Percentiles rank a stretch among this genome's conserved stretches.
phyloP scores from a whole-genome alignment of 2,797 vertebrate species.

The Carcharodon carcharias region DNA sequence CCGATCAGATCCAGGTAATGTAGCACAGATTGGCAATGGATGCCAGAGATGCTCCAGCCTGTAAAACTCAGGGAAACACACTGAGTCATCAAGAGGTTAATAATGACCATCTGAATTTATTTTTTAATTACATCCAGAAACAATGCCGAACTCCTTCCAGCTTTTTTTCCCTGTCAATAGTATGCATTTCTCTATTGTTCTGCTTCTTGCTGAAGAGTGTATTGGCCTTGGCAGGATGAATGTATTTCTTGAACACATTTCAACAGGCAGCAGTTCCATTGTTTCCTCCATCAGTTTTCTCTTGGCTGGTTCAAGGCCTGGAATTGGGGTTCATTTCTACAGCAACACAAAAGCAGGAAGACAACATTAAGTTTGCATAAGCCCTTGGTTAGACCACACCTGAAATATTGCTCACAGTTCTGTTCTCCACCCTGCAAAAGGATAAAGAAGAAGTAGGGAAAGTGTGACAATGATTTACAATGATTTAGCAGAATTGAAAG shows the following conservation, averaged over 20 bases:
- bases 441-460: background rate
- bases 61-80: background rate
- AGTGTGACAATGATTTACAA: background rate
- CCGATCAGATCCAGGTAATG: background rate
- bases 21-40: background rate
- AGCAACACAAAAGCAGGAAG: background rate
- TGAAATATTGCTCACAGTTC: background rate
- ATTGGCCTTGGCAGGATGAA: background rate
- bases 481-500: no score
- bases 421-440: background rate
- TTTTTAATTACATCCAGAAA: background rate
- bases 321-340: background rate
- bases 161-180: background rate
- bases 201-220: background rate
- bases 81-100: background rate
- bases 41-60: background rate
- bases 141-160: background rate
- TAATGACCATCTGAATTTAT: slow-evolving; percentile 1
- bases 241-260: slow-evolving; percentile 2
- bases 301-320: background rate
- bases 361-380: background rate
- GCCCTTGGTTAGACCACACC: background rate
- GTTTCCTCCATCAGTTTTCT: background rate
- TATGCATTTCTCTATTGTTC: slow-evolving; percentile 9
- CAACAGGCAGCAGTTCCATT: background rate